Evolutionary conservation across 2,888 invertebrate species (phyloP), one percentile per base, ranked within the genome.

Genomic region (Serripes groenlandicus): DNA sequence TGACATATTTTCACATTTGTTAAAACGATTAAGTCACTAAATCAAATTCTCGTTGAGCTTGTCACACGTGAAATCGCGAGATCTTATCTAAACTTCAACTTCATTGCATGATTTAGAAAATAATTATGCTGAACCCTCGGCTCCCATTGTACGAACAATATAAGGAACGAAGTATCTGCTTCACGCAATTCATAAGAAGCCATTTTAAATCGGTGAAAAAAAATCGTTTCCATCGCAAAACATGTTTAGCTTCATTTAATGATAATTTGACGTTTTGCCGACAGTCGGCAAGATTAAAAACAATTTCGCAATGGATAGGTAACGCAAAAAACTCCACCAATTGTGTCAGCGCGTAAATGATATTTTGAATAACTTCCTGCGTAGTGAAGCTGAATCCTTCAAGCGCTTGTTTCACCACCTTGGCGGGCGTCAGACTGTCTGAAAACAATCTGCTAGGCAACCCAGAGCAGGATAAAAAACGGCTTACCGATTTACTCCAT

Each of bases 341-440:
- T 49, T 56, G 76, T 76, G 76, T 76, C 76, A 76, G 76, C 52
- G 34, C 58, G 84, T 81, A 80, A 78, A 58, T 70, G 77, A 81
- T 84, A 84, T 80, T 80, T 76, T 76, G 69, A 76, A 76, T 76
- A 69, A 76, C 76, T 76, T 76, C 69, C 60, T 60, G 58, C 26
- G 32, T 11, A 52, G 42, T 58, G 76, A 76, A 37, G 69, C 76
- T 69, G 76, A 35, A 60, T 69, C 69, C 69, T 60, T 60, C 69
- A 58, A 35, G 62, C 76, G 76, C 76, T 76, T 76, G 76, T 76
- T 74, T 77, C 80, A 69, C 84, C 77, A 73, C 77, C 77, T 75
- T 80, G 84, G 84, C 77, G 84, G 84, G 84, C 84, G 84, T 84
- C 84, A 74, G 75, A 18, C 21, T 72, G 84, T 84, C 84, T 84